A percentile compares a stretch with the other conserved stretches of the same genome.
Evolutionary conservation across 2,797 vertebrate species (phyloP).

Genomic region (Melanotaenia trifasciata): DNA sequence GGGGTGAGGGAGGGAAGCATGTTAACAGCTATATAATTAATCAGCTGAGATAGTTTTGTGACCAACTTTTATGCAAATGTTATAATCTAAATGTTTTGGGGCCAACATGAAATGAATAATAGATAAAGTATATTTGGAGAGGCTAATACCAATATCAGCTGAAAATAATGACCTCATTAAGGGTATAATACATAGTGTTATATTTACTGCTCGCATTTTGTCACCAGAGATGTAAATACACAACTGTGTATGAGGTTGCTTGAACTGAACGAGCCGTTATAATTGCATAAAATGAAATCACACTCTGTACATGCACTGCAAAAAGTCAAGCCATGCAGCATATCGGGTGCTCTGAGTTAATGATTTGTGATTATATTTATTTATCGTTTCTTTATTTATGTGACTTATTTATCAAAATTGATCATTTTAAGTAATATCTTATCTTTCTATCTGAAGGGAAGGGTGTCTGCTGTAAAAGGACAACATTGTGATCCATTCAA

Average conservation of each 20-base stretch:
- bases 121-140: slow-evolving; percentile 58
- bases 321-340: not conserved
- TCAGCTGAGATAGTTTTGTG: slow-evolving; percentile 72
- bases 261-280: not conserved
- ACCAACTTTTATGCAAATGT: slow-evolving; percentile 77
- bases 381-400: not conserved
- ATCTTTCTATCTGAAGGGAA: no score
- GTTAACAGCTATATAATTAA: slow-evolving; percentile 71
- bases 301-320: not conserved
- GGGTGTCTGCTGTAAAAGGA: no score
- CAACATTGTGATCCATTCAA: no score
- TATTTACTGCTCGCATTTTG: slow-evolving; percentile 51
- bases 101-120: slow-evolving; percentile 78
- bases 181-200: slow-evolving; percentile 54
- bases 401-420: not conserved
- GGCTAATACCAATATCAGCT: slow-evolving; percentile 63
- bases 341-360: not conserved
- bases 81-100: slow-evolving; percentile 70
- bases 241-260: not conserved
- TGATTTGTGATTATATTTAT: not conserved
- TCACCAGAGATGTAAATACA: slow-evolving; percentile 33
- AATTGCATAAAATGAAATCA: slow-evolving; percentile 1
- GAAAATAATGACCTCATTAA: slow-evolving; percentile 72
- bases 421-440: not conserved
- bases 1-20: slow-evolving; percentile 50